A percentile compares a stretch with the other conserved stretches of the same genome.
Evolutionary conservation across 2,888 invertebrate species (phyloP).

Genomic region (Keiferia lycopersicella): DNA sequence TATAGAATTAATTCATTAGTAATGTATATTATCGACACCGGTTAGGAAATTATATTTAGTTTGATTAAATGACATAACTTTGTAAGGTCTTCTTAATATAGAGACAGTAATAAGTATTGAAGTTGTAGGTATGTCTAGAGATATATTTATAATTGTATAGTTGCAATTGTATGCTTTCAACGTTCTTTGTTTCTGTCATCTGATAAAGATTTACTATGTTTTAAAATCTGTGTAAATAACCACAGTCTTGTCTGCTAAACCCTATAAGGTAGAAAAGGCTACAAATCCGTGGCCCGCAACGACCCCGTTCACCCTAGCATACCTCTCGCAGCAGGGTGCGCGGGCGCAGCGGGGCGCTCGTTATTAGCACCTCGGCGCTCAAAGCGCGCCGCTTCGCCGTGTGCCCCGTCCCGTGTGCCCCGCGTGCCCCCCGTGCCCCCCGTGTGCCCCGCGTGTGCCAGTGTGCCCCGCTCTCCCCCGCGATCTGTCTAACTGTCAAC

Average conservation of each 20-base stretch:
- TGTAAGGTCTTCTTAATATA: too few relatives aligned
- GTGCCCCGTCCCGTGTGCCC: slow-evolving; percentile 28
- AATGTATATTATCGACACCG: too few relatives aligned
- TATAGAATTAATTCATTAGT: too few relatives aligned
- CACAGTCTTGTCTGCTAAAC: not conserved
- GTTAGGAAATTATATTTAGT: too few relatives aligned
- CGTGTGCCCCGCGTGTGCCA: slow-evolving; percentile 29
- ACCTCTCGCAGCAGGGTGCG: slow-evolving; percentile 67
- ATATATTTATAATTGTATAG: too few relatives aligned
- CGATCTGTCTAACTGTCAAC: slow-evolving; percentile 57
- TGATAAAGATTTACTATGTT: too few relatives aligned
- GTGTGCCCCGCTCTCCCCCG: slow-evolving; percentile 33
- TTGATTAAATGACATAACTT: too few relatives aligned
- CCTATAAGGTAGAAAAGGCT: not conserved
- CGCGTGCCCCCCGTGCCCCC: slow-evolving; percentile 30
- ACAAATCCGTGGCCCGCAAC: slow-evolving; percentile 37
- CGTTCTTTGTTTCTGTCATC: too few relatives aligned
- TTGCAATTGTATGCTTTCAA: too few relatives aligned
- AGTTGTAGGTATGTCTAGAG: too few relatives aligned
- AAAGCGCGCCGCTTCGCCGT: slow-evolving; percentile 57
- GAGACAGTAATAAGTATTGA: too few relatives aligned
- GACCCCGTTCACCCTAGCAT: slow-evolving; percentile 47
- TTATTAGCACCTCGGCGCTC: slow-evolving; percentile 76
- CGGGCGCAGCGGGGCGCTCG: slow-evolving; percentile 70
- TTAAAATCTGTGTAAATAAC: too few relatives aligned